Percentiles rank a stretch among this genome's conserved stretches.
These are phyloP conservation scores for Rhea pennata DNA, from an alignment of 2,113 vertebrate species.

Conservation along the genomic window DNA sequence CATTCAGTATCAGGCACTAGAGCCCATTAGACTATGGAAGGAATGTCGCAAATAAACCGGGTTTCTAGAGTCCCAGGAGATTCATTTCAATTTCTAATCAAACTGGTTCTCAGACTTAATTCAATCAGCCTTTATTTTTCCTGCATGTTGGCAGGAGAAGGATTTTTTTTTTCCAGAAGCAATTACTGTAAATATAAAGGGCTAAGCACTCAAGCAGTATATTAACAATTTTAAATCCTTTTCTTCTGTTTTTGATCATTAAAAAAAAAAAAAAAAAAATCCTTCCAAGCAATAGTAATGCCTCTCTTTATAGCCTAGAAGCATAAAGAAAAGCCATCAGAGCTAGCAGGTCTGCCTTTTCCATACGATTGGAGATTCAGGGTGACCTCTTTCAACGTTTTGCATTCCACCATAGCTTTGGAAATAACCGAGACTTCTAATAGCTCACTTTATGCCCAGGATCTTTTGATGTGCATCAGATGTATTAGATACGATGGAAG, in stretches of 20 bases:
- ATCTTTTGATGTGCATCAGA: not conserved
- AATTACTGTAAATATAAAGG: constrained; percentile 70
- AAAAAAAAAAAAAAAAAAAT: not conserved
- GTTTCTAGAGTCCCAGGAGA: constrained; percentile 55
- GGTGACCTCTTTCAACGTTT: not conserved
- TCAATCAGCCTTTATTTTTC: constrained; percentile 66
- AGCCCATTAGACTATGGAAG: constrained; percentile 51
- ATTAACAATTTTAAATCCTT: constrained; percentile 62
- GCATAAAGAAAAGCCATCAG: not conserved
- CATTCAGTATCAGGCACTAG: constrained; percentile 23
- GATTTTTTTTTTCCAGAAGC: constrained; percentile 1
- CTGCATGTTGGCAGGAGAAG: constrained; percentile 51
- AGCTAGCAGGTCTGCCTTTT: not conserved
- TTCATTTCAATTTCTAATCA: constrained; percentile 73
- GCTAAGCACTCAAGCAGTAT: constrained; percentile 56
- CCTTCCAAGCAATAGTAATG: constrained; percentile 26
- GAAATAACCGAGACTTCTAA: not conserved
- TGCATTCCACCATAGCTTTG: not conserved
- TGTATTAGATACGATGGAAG: not conserved
- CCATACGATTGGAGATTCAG: not conserved
- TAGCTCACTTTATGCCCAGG: not conserved
- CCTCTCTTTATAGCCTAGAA: constrained; percentile 2
- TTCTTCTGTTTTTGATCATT: constrained; percentile 51
- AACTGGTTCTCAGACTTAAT: constrained; percentile 68
- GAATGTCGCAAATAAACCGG: constrained; percentile 58